Evolutionary conservation across 1,140 invertebrate genomes (phyloP), one percentile per base, ranked within the genome.

Genomic region (Tyrophagus putrescentiae): DNA sequence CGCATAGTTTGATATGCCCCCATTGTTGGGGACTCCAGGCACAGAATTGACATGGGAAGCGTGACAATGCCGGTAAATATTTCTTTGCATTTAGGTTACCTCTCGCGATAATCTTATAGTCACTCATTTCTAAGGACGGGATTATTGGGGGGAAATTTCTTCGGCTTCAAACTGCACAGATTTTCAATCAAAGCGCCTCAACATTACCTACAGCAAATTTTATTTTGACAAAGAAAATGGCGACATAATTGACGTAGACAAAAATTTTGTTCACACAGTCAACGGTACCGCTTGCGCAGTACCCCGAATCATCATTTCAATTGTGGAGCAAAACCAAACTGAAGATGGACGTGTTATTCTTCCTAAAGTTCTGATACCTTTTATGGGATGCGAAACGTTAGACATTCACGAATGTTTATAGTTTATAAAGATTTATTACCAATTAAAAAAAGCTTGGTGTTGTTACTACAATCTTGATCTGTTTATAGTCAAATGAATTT

Each of bases 121-220:
- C 39, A 54, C 6, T 54, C 36, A 13, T 16, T 9, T 7, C n/a
- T 9, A 23, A 57, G 60, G 61, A 18, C 77, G 81, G 60, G 76
- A 82, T 61, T 74, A 79, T 50, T 95, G 80, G 77, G 92, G 90
- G 27, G 93, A 96, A 77, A 83, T 99, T 61, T 95, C 91, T 1
- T 97, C 92, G 72, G 88, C 91, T 64, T 97, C 93, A 62, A 93
- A 98, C 74, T 99, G 95, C 70, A 94, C 90, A 7, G 90, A 96
- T 73, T 98, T 84, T 73, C 93, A 97, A 68, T 74, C 83, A 80
- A 78, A 87, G 65, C 75, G 94, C 50, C 75, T 99, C 0, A 79
- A 83, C 67, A 89, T 96, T 25, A 83, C 79, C 65, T 89, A 84
- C 70, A 69, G 64, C 65, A 70, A 74, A 3, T 67, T 70, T 25